Evolutionary conservation across 2,888 invertebrate genomes (phyloP).

Genomic region (Mechanitis mazaeus): DNA sequence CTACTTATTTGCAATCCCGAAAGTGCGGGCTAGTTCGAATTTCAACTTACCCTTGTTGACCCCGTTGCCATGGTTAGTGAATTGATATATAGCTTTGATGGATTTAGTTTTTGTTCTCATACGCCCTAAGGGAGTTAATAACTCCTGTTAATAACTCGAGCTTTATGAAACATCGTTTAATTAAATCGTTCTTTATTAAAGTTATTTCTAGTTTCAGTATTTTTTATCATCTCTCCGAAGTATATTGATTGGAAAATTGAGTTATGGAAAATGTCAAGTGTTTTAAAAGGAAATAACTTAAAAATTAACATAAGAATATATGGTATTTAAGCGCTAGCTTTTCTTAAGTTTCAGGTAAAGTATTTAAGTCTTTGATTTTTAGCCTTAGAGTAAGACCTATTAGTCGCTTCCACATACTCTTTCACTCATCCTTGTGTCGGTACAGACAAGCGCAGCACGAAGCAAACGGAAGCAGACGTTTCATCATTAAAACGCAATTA

Average conservation of each 20-base stretch:
- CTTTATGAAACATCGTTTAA: background rate
- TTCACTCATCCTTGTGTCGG: background rate
- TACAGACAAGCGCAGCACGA: background rate
- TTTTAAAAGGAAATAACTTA: too few relatives aligned
- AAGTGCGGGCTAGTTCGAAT: constrained; percentile 47
- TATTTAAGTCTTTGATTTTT: too few relatives aligned
- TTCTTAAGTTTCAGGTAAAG: too few relatives aligned
- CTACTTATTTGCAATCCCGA: constrained; percentile 42
- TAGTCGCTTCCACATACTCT: background rate
- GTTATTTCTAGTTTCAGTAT: too few relatives aligned
- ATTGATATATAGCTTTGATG: constrained; percentile 52
- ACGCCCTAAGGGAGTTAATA: constrained; percentile 7
- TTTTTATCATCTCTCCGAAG: too few relatives aligned
- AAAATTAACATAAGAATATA: too few relatives aligned
- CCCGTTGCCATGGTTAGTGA: constrained; percentile 35
- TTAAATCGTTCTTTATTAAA: background rate
- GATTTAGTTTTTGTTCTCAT: constrained; percentile 36
- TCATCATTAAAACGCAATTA: constrained; percentile 42
- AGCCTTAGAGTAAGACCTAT: background rate
- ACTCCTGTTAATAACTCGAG: constrained; percentile 5
- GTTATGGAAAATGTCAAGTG: too few relatives aligned
- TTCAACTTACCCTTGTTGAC: constrained; percentile 42
- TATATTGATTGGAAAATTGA: too few relatives aligned
- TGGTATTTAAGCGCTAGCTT: too few relatives aligned
- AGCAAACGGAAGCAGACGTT: constrained; percentile 13